Base-by-base conservation (phyloP, 2,113 vertebrate species). In the Leptocoma aspasia region DNA sequence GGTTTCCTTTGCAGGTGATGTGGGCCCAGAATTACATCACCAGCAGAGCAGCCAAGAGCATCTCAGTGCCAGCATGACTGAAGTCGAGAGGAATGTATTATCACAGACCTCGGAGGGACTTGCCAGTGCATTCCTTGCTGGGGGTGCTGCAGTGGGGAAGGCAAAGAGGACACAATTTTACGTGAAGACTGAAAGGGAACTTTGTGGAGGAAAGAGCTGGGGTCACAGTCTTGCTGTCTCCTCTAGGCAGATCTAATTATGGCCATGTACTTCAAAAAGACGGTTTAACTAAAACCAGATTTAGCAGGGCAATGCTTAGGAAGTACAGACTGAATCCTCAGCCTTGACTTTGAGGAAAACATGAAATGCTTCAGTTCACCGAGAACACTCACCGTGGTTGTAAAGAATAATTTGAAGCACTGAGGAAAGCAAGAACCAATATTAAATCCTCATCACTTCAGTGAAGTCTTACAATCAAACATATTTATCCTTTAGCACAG, bases 51-150 rank as follows among this genome's bases (percentile, higher is more conserved):
- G 98, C 97, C 96, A 97, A 97, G 95, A 97, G 97, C 97, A 91
- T 96, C 94, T 78, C 33, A 0, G 92, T 98, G 96, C 97, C 97
- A 97, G 91, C 89, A 98, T 98, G 98, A 99, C 97, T 87, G n/a
- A 97, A 98, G 96, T 94, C 2, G 4, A 90, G 91, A 98, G 97
- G 98, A 99, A 99, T 98, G 98, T 96, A 97, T 96, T 97, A 97
- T 97, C 94, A 96, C 95, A 96, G 88, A 86, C 92, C 96, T 92
- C 80, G 14, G 81, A 97, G 96, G 97, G 96, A 91, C 96, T 93
- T 85, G 96, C 95, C 96, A 97, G 92, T 97, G 86, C 96, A 97
- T 96, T 97, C 94, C 93, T 90, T 91, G 86, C 69, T 92, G 89
- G 96, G 95, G 90, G 96, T 94, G 94, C 88, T 89, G 84, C 0